phyloP scores from a whole-genome alignment of 2,888 invertebrate genomes.

The Pecten maximus region DNA sequence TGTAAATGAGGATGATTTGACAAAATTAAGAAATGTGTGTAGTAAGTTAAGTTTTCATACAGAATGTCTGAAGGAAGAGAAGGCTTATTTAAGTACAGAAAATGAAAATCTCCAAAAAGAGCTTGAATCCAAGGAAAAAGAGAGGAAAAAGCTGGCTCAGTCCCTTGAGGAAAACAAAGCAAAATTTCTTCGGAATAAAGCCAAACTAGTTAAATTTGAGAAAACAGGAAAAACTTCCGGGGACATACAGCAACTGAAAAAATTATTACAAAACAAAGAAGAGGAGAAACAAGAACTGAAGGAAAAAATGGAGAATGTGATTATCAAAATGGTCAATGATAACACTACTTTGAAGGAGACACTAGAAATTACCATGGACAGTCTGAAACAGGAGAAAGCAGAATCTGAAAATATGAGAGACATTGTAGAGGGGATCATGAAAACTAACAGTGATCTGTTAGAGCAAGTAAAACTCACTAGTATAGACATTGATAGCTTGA shows the following conservation, averaged over 20 bases:
- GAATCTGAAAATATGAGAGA: background rate
- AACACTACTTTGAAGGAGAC: background rate
- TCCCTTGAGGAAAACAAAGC: slow-evolving; percentile 15
- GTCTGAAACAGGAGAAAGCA: background rate
- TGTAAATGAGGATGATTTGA: background rate
- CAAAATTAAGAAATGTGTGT: background rate
- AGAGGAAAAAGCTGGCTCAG: background rate
- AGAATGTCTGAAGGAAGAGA: background rate
- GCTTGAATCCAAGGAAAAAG: background rate
- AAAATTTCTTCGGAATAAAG: background rate
- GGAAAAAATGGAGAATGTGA: background rate
- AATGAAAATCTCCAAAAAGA: background rate
- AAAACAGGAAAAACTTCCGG: background rate
- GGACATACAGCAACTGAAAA: background rate
- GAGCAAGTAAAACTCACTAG: background rate
- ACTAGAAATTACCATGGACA: background rate
- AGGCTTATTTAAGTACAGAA: background rate
- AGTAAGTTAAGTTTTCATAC: background rate
- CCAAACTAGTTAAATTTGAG: slow-evolving; percentile 8
- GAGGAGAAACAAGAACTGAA: background rate
- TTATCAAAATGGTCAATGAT: background rate
- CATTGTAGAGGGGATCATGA: background rate
- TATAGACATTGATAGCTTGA: background rate
- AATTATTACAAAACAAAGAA: background rate
- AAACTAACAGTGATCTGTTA: background rate